Conservation (phyloP, 1,140 invertebrate genomes). For the Drosophila sechellia region DNA sequence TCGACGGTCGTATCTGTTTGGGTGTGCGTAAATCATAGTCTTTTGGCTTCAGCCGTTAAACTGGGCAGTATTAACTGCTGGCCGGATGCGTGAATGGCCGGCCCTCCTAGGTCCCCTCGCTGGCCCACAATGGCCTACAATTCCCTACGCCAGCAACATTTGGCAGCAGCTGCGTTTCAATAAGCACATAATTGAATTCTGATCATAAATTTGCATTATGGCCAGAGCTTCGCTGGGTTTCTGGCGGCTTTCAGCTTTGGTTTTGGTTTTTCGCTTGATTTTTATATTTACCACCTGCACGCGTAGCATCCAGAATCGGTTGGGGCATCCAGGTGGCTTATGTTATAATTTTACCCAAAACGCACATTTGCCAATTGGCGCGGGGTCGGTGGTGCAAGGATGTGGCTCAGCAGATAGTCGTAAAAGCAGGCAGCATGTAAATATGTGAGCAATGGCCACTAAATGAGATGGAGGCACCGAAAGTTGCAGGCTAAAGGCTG, state of each 20-base stretch:
- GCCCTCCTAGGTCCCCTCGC: constrained; percentile 4
- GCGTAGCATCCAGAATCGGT: neutral
- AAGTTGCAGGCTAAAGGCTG: neutral
- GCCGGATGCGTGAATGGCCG: constrained; percentile 62
- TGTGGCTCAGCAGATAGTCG: constrained; percentile 52
- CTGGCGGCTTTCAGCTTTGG: constrained; percentile 70
- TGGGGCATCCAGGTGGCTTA: constrained; percentile 68
- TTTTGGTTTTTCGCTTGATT: constrained; percentile 51
- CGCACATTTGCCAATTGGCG: constrained; percentile 71
- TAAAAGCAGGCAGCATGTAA: constrained; percentile 71
- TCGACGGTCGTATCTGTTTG: constrained; percentile 2
- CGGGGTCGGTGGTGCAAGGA: constrained; percentile 1
- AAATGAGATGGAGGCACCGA: constrained; percentile 34
- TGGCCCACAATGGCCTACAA: neutral
- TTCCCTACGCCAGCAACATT: constrained; percentile 15
- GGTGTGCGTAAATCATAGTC: constrained; percentile 73
- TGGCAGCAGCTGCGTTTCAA: constrained; percentile 79
- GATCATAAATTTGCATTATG: constrained; percentile 83
- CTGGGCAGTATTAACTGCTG: constrained; percentile 74
- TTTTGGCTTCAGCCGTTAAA: constrained; percentile 81
- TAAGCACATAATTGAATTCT: constrained; percentile 84
- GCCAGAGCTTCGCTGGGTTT: constrained; percentile 61
- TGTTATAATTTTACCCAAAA: constrained; percentile 82
- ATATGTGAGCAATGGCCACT: constrained; percentile 47
- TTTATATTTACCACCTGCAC: constrained; percentile 46